phyloP scores from a whole-genome alignment of 2,888 invertebrate genomes.

The Tachina lurida region DNA sequence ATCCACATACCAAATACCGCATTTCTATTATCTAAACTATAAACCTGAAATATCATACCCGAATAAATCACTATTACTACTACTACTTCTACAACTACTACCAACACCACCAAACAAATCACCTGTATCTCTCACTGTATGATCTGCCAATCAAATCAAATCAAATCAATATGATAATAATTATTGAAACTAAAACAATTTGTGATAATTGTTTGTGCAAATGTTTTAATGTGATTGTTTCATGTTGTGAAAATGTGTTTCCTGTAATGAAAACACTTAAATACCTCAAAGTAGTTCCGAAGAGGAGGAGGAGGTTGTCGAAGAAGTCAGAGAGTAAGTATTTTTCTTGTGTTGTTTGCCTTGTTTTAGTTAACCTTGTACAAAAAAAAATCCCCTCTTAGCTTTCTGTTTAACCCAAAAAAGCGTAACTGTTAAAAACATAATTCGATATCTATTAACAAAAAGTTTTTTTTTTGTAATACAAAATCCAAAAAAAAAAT shows the following conservation, averaged over 20 bases:
- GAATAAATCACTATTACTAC: constrained; percentile 21
- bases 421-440: constrained; percentile 53
- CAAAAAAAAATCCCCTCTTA: constrained; percentile 8
- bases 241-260: constrained; percentile 63
- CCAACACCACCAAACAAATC: constrained; percentile 35
- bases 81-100: constrained; percentile 44
- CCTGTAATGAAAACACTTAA: constrained; percentile 66
- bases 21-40: constrained; percentile 29
- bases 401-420: constrained; percentile 50
- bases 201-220: constrained; percentile 51
- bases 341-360: background rate
- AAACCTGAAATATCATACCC: constrained; percentile 50
- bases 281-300: constrained; percentile 80
- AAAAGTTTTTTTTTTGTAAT: constrained; percentile 8
- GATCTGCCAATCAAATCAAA: constrained; percentile 51
- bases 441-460: constrained; percentile 47
- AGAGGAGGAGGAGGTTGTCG: constrained; percentile 83
- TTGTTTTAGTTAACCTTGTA: background rate
- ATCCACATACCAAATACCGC: constrained; percentile 53
- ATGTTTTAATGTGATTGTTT: constrained; percentile 60
- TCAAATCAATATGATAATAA: background rate
- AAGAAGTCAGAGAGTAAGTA: constrained; percentile 75
- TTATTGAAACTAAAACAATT: constrained; percentile 21
- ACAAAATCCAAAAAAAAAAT: background rate
- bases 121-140: constrained; percentile 56